These are phyloP conservation scores for Phymanthus crucifer DNA, from an alignment of 92 coral and sea anemone species.

Conservation along the genomic window DNA sequence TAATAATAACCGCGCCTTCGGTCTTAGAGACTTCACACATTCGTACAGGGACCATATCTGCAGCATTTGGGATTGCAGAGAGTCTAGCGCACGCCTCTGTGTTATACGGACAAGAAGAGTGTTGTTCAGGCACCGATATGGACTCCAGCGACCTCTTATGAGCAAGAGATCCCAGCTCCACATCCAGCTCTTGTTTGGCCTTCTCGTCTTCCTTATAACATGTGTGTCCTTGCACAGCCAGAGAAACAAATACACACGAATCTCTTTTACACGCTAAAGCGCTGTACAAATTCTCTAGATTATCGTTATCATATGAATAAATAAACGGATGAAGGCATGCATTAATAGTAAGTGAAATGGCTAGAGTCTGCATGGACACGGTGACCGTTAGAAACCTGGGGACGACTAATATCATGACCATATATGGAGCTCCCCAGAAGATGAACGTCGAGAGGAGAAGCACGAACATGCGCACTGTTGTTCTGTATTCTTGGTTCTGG, in stretches of 20 bases:
- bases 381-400: slow-evolving; percentile 63
- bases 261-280: slow-evolving; percentile 67
- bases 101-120: not conserved
- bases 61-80: not conserved
- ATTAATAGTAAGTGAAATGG: slow-evolving; percentile 74
- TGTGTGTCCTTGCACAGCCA: slow-evolving; percentile 40
- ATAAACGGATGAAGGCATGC: slow-evolving; percentile 83
- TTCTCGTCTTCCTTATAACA: slow-evolving; percentile 30
- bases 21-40: slow-evolving; percentile 72
- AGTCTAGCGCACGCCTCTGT: not conserved
- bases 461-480: slow-evolving; percentile 68
- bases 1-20: slow-evolving; percentile 80
- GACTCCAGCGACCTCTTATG: slow-evolving; percentile 41
- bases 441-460: slow-evolving; percentile 65
- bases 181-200: slow-evolving; percentile 23
- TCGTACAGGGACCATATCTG: slow-evolving; percentile 20
- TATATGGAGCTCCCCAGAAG: slow-evolving; percentile 78
- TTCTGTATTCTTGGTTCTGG: slow-evolving; percentile 54
- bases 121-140: slow-evolving; percentile 10
- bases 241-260: slow-evolving; percentile 41
- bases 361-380: slow-evolving; percentile 70
- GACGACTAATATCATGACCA: slow-evolving; percentile 60
- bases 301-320: slow-evolving; percentile 79
- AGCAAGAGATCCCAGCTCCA: slow-evolving; percentile 56
- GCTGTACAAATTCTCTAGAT: slow-evolving; percentile 71